Base-by-base conservation (phyloP, 2,113 vertebrate genomes). In the Heterotis niloticus region DNA sequence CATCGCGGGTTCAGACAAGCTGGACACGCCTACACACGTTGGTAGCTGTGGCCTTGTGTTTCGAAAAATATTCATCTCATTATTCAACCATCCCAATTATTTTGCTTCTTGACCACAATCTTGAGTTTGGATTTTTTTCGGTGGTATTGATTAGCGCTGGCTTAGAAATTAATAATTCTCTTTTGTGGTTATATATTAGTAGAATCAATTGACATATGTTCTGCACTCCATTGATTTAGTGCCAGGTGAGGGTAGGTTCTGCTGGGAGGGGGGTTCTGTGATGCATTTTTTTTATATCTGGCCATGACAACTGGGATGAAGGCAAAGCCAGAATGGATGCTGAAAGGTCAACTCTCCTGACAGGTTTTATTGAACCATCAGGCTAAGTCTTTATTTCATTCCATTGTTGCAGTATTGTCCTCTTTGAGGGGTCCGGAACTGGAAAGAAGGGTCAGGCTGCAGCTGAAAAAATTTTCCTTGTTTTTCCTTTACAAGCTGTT, bases 291-390 rank as follows among this genome's bases (percentile, higher is more conserved):
- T 74, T 7, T 57, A 4, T 59, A 57, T n/a, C 54, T 57, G 71
- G 54, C 26, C 71, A 23, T 71, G 68, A 20, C 52, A n/a, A 71
- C n/a, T 71, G 29, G 34, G 34, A 26, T 52, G 64, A 24, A 18
- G 51, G 12, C 18, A 59, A 26, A 52, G 14, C 16, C 23, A 77
- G 4, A 10, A 29, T 20, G 29, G 23, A 26, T 60, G 54, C 23
- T 74, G 51, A 74, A n/a, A 74, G 59, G 76, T 54, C 56, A 74
- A 14, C 75, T 17, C 73, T 60, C 23, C 72, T 44, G n/a, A 74
- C 60, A 74, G n/a, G 10, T 51, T 52, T 29, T 34, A 10, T 44
- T 51, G 29, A 54, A 34, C 20, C 56, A 60, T 29, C n/a, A 69
- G 51, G 59, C 56, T 54, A 7, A 65, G 57, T 68, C 64, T 57